These are phyloP conservation scores for Halcyon leucocephala DNA, from an alignment of 2,797 vertebrate genomes.

Conservation along the genomic window DNA sequence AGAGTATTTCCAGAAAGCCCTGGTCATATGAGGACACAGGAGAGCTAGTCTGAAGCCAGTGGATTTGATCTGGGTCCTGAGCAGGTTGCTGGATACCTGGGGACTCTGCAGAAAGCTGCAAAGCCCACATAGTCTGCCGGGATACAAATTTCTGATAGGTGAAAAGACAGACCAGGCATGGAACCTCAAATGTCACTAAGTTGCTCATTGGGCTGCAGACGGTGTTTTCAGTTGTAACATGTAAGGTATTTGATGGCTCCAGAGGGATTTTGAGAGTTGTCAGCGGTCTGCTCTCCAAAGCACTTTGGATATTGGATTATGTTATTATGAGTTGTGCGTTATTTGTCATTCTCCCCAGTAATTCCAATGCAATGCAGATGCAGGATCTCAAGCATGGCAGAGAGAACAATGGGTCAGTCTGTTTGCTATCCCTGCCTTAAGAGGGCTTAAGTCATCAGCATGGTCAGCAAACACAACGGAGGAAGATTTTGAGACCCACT, in stretches of 20 bases:
- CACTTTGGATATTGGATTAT: background rate
- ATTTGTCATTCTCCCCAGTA: background rate
- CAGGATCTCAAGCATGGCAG: background rate
- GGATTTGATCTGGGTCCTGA: background rate
- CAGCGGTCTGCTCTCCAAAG: background rate
- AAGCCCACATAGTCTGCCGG: background rate
- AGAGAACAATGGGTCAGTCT: background rate
- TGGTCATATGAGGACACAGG: background rate
- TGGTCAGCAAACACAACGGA: background rate
- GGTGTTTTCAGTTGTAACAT: background rate
- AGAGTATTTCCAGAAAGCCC: background rate
- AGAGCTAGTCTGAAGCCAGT: fast-evolving
- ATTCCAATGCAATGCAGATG: background rate
- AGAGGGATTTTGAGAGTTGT: background rate
- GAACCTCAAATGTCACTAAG: background rate
- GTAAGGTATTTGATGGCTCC: background rate
- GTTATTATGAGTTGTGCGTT: background rate
- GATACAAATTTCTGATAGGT: background rate
- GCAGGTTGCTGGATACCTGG: background rate
- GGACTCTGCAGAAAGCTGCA: background rate
- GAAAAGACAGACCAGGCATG: background rate
- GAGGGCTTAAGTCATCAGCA: background rate
- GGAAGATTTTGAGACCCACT: background rate
- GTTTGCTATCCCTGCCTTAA: background rate
- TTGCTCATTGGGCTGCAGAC: background rate